Percentiles rank a stretch among this genome's conserved stretches.
Conservation (phyloP, 2,113 vertebrate genomes). For the Sinocyclocheilus grahami region DNA sequence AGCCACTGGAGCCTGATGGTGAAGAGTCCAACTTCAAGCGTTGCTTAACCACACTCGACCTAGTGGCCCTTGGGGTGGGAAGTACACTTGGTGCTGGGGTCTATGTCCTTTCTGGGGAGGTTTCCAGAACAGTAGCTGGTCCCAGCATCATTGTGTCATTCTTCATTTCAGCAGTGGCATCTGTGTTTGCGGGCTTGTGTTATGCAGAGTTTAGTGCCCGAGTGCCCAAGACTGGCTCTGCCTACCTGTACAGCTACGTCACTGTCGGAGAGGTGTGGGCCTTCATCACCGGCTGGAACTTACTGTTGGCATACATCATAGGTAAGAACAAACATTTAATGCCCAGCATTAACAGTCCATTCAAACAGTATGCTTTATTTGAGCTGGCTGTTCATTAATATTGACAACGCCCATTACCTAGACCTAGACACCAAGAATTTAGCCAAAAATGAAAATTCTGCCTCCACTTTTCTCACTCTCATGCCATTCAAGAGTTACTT, state of each 20-base stretch:
- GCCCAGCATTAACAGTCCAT: background rate
- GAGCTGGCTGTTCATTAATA: background rate
- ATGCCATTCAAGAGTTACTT: too few relatives aligned
- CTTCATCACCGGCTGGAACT: conserved; percentile 84
- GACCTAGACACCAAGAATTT: background rate
- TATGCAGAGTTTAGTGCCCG: conserved; percentile 83
- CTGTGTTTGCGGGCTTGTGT: conserved; percentile 82
- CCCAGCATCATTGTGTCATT: conserved; percentile 85
- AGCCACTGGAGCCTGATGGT: conserved; percentile 65
- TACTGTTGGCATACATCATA: conserved; percentile 85
- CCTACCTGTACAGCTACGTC: conserved; percentile 86
- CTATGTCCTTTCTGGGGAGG: conserved; percentile 84
- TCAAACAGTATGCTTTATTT: background rate
- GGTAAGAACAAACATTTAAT: conserved; percentile 67
- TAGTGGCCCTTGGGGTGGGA: conserved; percentile 83
- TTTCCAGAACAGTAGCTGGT: conserved; percentile 78
- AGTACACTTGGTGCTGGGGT: conserved; percentile 85
- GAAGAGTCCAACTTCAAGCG: conserved; percentile 75
- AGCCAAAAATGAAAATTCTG: too few relatives aligned
- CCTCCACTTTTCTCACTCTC: too few relatives aligned
- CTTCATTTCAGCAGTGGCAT: conserved; percentile 81
- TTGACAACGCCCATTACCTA: background rate
- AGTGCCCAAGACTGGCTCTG: conserved; percentile 83
- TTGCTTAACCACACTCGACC: conserved; percentile 80
- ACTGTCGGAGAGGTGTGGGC: conserved; percentile 85